These are phyloP conservation scores for Bombylius major DNA, from an alignment of 2,888 invertebrate genomes.

Conservation along the genomic window DNA sequence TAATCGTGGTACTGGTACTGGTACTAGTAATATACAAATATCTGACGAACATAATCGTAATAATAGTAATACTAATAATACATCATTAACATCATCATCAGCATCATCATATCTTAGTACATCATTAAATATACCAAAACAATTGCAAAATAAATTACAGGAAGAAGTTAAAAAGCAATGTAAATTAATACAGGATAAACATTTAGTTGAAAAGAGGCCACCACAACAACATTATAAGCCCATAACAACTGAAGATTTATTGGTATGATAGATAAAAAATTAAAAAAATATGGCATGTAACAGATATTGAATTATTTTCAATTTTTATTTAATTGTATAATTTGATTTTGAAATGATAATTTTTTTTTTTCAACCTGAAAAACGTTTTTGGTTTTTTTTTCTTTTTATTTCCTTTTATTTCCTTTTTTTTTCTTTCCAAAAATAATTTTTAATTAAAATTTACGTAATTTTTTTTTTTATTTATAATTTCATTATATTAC, in stretches of 20 bases:
- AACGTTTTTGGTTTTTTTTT: no score
- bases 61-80: neutral
- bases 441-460: no score
- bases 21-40: slow-evolving; percentile 8
- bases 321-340: no score
- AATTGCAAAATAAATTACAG: slow-evolving; percentile 37
- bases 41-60: slow-evolving; percentile 7
- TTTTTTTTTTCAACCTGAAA: no score
- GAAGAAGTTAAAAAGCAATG: slow-evolving; percentile 39
- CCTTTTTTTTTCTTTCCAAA: no score
- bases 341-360: no score
- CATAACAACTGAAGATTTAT: slow-evolving; percentile 5
- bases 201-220: slow-evolving; percentile 35
- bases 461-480: no score
- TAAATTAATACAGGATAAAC: slow-evolving; percentile 39
- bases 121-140: slow-evolving; percentile 17
- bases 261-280: slow-evolving; percentile 3
- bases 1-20: no score
- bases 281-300: neutral
- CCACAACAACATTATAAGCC: slow-evolving; percentile 26
- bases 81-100: slow-evolving; percentile 7
- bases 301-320: neutral
- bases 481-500: no score
- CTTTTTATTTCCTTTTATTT: no score
- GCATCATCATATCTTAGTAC: neutral